A percentile compares a stretch with the other conserved stretches of the same genome.
phyloP scores from a whole-genome alignment of 2,113 vertebrate species.

The Gracilinanus agilis region DNA sequence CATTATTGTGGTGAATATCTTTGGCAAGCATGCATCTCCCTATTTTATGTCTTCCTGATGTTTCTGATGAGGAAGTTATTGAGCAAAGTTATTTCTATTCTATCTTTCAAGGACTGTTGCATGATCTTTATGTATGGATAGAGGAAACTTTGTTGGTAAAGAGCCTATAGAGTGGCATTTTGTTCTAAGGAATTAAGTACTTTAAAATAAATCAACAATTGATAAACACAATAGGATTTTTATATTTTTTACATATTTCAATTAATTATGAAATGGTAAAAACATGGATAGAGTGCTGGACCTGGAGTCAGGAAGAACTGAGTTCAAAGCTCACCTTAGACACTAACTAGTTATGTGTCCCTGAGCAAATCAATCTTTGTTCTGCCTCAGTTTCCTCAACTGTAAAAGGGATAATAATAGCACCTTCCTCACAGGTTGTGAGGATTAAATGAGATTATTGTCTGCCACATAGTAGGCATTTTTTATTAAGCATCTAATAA shows the following conservation, averaged over 20 bases:
- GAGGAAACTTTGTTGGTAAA: neutral
- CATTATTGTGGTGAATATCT: neutral
- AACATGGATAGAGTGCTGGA: neutral
- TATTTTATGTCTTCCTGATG: neutral
- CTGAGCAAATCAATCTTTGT: neutral
- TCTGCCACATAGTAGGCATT: neutral
- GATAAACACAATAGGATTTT: neutral
- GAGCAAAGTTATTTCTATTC: neutral
- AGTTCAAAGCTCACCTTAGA: neutral
- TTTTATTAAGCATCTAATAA: neutral
- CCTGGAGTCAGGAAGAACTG: neutral
- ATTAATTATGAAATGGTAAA: neutral
- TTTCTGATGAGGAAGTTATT: neutral
- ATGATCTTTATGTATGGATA: neutral
- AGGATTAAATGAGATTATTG: neutral
- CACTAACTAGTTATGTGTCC: neutral
- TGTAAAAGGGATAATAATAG: neutral
- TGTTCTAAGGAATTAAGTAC: neutral
- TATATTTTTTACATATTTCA: neutral
- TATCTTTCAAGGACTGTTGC: neutral
- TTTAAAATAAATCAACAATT: neutral
- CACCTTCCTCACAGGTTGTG: neutral
- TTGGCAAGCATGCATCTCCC: neutral
- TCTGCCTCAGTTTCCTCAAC: neutral
- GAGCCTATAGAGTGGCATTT: neutral